Base-by-base conservation (phyloP, 1,140 invertebrate species). In the Meteorus sp. region DNA sequence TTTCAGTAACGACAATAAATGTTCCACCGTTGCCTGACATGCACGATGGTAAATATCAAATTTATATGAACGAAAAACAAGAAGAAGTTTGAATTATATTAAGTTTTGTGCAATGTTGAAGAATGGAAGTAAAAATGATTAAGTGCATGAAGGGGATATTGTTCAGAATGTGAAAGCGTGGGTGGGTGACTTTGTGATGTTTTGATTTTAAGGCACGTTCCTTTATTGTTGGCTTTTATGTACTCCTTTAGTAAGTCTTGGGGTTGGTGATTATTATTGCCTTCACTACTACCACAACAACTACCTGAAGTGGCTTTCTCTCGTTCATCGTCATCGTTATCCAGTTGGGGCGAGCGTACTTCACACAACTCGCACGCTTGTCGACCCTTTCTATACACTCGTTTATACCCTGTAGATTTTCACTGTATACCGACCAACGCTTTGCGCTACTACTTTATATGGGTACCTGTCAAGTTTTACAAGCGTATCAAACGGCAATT, bases 1-100 rank as follows among this genome's bases (percentile, higher is more conserved):
- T 80, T 8, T 80, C 78, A 22, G 77, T 80, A 35, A 80, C 78
- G 2, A 77, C 78, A 3, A 80, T 80, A 53, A 80, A 79, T 43
- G 78, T 77, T 13, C 71, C 74, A 41, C 74, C 74, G 19, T 53
- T 66, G 33, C 75, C 77, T 50, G 76, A 79, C 9, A 74, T 80
- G 67, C 78, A 78, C 52, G 77, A 80, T 61, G 76, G 78, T 80
- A 73, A 63, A 58, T 58, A 45, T 47, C 35, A 17, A 60, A 47
- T 39, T 15, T n/a, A 11, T 56, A 19, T 27, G 20, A 52, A 57
- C n/a, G n/a, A n/a, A n/a, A n/a, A n/a, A n/a, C n/a, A n/a, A n/a
- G n/a, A n/a, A n/a, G n/a, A n/a, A n/a, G n/a, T n/a, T n/a, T n/a
- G n/a, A n/a, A n/a, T n/a, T n/a, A n/a, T n/a, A n/a, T n/a, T n/a